Evolutionary conservation across 2,888 invertebrate species (phyloP).

Genomic region (Pecten maximus): DNA sequence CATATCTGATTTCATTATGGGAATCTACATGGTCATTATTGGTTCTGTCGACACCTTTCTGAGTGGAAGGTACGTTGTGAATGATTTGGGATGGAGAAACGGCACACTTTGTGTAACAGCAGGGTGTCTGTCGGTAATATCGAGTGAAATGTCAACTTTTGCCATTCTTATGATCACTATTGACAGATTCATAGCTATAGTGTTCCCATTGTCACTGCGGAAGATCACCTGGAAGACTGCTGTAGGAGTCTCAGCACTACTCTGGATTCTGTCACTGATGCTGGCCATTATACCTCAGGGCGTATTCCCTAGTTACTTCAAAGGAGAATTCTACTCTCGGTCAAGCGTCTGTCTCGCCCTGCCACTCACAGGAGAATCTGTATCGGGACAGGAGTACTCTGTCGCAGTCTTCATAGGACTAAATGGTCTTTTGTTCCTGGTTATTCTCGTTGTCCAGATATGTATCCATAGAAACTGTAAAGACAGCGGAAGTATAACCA

Average conservation of each 20-base stretch:
- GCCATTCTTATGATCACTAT: slow-evolving; percentile 35
- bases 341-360: not conserved
- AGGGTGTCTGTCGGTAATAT: slow-evolving; percentile 30
- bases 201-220: slow-evolving; percentile 35
- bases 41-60: not conserved
- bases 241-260: not conserved
- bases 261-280: slow-evolving; percentile 36
- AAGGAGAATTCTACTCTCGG: not conserved
- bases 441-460: not conserved
- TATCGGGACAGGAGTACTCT: not conserved
- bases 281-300: not conserved
- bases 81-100: slow-evolving; percentile 34
- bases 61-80: slow-evolving; percentile 37
- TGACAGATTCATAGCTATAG: slow-evolving; percentile 35
- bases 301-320: not conserved
- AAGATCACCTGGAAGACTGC: not conserved
- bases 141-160: slow-evolving; percentile 38
- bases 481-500: not conserved
- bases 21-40: slow-evolving; percentile 36
- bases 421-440: not conserved
- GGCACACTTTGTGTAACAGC: slow-evolving; percentile 22
- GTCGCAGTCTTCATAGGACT: not conserved
- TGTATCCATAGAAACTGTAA: not conserved
- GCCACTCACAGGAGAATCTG: not conserved
- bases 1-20: slow-evolving; percentile 44